phyloP scores from a whole-genome alignment of 2,797 vertebrate genomes.

The Oceanodroma leucorhoa region DNA sequence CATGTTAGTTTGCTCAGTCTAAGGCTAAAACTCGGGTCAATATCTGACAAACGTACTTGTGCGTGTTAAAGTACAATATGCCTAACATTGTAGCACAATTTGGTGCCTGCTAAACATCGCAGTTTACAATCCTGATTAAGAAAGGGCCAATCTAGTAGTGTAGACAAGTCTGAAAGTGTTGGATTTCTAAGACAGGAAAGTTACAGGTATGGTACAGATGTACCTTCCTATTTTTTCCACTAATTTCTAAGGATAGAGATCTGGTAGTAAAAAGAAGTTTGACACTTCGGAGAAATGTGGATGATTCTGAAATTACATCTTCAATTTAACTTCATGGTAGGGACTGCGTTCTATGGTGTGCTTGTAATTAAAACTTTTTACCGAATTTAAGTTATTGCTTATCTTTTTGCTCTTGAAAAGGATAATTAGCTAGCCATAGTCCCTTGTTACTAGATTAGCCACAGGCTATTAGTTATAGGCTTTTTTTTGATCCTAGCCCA shows the following conservation, averaged over 20 bases:
- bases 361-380: background rate
- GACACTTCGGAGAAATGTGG: background rate
- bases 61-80: background rate
- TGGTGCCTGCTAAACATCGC: background rate
- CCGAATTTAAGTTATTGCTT: background rate
- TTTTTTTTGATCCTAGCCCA: background rate
- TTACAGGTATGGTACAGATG: background rate
- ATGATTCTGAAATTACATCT: background rate
- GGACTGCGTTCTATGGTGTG: background rate
- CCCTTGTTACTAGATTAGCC: slow-evolving; percentile 7
- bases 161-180: background rate
- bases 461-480: background rate
- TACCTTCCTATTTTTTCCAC: background rate
- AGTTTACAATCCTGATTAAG: background rate
- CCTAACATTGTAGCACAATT: background rate
- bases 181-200: background rate
- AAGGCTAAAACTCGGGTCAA: background rate
- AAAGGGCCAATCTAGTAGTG: background rate
- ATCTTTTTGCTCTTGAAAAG: background rate
- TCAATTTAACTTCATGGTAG: background rate
- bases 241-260: background rate
- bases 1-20: background rate
- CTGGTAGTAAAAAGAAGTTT: background rate
- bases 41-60: background rate
- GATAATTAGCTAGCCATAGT: background rate